Percentiles rank a stretch among this genome's conserved stretches.
Evolutionary conservation across 2,113 vertebrate species (phyloP).

Genomic region (Phoxinus phoxinus): DNA sequence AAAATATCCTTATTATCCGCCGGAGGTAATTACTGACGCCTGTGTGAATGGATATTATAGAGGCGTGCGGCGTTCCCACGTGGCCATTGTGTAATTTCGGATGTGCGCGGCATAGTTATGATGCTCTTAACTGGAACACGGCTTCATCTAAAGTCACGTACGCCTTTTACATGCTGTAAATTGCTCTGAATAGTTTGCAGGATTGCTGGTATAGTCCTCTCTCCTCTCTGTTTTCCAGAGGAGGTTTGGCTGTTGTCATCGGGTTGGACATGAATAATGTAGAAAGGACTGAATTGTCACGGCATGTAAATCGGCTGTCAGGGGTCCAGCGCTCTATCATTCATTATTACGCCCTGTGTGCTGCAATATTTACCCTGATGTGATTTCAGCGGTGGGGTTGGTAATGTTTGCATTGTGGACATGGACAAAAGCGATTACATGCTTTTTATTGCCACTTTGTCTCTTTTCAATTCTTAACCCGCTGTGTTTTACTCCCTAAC

Average conservation of each 20-base stretch:
- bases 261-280: conserved; percentile 33
- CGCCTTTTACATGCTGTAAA: conserved; percentile 29
- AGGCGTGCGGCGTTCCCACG: neutral
- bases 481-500: neutral
- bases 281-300: conserved; percentile 22
- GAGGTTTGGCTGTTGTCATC: neutral
- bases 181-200: conserved; percentile 19
- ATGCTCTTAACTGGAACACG: conserved; percentile 11
- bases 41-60: conserved; percentile 12
- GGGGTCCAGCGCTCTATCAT: conserved; percentile 11
- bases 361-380: conserved; percentile 27
- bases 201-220: neutral
- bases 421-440: neutral
- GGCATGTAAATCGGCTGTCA: conserved; percentile 48
- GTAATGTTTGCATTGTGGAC: neutral
- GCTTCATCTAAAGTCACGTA: neutral
- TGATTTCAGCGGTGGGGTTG: conserved; percentile 8
- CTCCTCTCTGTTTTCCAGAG: neutral
- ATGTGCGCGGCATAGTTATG: neutral
- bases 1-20: conserved; percentile 24
- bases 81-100: neutral
- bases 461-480: conserved; percentile 9
- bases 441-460: neutral
- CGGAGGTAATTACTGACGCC: conserved; percentile 66
- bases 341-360: conserved; percentile 16